Conservation (phyloP, 2,797 vertebrate genomes). For the Scolopax bukidnonensis region DNA sequence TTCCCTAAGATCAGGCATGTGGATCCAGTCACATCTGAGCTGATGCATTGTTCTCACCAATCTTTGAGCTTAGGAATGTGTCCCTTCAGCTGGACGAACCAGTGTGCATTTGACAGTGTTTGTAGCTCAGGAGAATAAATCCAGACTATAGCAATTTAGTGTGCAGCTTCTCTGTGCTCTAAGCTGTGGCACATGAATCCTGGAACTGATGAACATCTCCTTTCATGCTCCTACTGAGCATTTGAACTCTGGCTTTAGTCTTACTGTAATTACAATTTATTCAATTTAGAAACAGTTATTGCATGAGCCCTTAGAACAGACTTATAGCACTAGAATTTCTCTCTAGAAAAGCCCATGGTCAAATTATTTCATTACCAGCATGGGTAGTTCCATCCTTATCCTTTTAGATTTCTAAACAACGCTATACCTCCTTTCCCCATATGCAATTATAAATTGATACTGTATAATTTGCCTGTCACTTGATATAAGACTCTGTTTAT, state of each 20-base stretch:
- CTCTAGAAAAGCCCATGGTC: not conserved
- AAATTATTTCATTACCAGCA: slow-evolving; percentile 45
- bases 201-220: not conserved
- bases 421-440: not conserved
- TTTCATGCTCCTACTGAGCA: not conserved
- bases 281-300: slow-evolving; percentile 16
- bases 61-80: not conserved
- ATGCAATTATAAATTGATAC: slow-evolving; percentile 50
- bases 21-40: not conserved
- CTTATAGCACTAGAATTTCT: not conserved
- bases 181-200: not conserved
- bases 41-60: not conserved
- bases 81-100: not conserved
- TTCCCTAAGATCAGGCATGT: not conserved
- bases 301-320: not conserved
- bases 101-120: not conserved
- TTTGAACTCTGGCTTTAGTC: slow-evolving; percentile 28
- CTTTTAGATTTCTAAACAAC: slow-evolving; percentile 18
- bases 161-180: not conserved
- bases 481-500: slow-evolving; percentile 47
- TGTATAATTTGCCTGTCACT: slow-evolving; percentile 53
- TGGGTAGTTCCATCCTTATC: not conserved
- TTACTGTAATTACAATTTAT: slow-evolving; percentile 51
- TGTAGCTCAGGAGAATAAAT: not conserved
- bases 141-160: not conserved